Percentiles rank a stretch among this genome's conserved stretches.
phyloP scores from a whole-genome alignment of 2,888 invertebrate species.

The Microctonus brassicae region DNA sequence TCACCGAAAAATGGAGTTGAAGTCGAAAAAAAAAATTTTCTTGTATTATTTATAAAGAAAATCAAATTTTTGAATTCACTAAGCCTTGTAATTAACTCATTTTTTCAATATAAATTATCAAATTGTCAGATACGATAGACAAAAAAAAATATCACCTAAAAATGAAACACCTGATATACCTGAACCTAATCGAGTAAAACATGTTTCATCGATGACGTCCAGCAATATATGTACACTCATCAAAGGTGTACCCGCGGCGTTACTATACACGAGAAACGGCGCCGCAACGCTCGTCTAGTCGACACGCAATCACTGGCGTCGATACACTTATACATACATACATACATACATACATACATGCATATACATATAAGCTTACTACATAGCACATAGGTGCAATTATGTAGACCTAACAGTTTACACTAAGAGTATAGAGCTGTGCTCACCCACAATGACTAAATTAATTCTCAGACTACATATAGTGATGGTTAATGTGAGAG shows the following conservation, averaged over 20 bases:
- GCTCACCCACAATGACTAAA: conserved; percentile 46
- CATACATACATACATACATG: neutral
- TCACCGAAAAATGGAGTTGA: too few species aligned
- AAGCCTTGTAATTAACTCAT: too few species aligned
- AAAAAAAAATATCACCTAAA: too few species aligned
- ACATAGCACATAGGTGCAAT: conserved; percentile 12
- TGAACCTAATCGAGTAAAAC: neutral
- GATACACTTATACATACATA: neutral
- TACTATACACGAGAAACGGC: conserved; percentile 10
- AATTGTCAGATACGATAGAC: neutral
- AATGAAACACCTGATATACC: neutral
- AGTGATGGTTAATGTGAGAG: conserved; percentile 4
- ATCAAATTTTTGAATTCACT: too few species aligned
- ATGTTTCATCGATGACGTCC: conserved; percentile 15
- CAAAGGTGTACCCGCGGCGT: conserved; percentile 16
- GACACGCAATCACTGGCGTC: conserved; percentile 21
- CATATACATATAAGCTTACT: neutral
- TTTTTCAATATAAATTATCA: too few species aligned
- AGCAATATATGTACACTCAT: conserved; percentile 2
- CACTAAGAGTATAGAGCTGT: conserved; percentile 3
- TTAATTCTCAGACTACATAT: conserved; percentile 59
- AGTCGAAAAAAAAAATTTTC: too few species aligned
- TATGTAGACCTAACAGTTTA: conserved; percentile 20
- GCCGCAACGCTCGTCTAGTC: conserved; percentile 8
- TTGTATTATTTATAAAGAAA: too few species aligned